Percentiles rank a stretch among this genome's conserved stretches.
Conservation (phyloP, 2,113 vertebrate species). For the Euleptes europaea region DNA sequence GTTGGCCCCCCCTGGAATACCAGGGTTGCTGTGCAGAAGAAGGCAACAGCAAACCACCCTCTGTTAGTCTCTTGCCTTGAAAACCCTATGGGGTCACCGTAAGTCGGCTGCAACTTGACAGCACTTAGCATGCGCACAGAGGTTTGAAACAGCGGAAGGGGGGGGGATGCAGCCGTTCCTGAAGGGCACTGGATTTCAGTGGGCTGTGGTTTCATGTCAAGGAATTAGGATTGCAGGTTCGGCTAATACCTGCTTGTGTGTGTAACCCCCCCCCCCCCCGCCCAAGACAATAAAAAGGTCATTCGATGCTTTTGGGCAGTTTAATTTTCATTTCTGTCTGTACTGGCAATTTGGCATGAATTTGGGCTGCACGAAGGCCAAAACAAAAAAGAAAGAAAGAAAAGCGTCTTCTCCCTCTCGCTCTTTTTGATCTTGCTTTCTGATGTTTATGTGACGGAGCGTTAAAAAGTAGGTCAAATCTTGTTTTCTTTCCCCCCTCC, state of each 20-base stretch:
- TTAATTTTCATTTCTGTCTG: neutral
- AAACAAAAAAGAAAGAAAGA: too few relatives aligned
- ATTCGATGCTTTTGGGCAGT: neutral
- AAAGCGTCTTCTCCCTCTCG: neutral
- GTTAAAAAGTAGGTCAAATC: conserved; percentile 64
- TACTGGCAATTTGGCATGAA: conserved; percentile 11
- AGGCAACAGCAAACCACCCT: too few relatives aligned
- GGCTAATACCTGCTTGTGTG: neutral
- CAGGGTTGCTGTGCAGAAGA: too few relatives aligned
- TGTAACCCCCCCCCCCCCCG: too few relatives aligned
- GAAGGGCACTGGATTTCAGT: neutral
- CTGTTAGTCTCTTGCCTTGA: too few relatives aligned
- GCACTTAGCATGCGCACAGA: neutral
- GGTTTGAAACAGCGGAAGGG: neutral
- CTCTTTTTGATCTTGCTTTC: conserved; percentile 52
- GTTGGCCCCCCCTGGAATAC: too few relatives aligned
- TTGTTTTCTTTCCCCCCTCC: conserved; percentile 24
- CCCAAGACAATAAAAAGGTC: neutral
- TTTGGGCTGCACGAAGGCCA: conserved; percentile 19
- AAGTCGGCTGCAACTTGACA: too few relatives aligned
- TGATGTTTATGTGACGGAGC: conserved; percentile 45
- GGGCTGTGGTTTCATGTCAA: neutral
- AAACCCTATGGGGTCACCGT: too few relatives aligned
- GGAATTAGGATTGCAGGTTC: neutral
- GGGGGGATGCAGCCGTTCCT: too few relatives aligned